A percentile compares a stretch with the other conserved stretches of the same genome.
These are phyloP conservation scores for Periplaneta americana DNA, from an alignment of 1,140 invertebrate genomes.

Conservation along the genomic window DNA sequence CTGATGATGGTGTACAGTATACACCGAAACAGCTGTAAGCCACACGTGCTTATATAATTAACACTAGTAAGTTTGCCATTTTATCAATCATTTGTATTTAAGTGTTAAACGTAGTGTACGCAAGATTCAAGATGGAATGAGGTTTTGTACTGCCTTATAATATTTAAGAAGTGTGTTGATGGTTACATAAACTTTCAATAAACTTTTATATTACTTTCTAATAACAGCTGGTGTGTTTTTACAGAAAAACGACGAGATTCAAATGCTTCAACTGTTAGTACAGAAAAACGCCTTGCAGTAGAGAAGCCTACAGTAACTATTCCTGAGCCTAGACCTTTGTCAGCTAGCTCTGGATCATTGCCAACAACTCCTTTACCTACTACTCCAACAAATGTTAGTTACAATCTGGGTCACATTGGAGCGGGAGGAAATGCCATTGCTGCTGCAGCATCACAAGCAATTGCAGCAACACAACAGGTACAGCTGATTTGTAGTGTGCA, in stretches of 20 bases:
- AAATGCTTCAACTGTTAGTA: neutral
- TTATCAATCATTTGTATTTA: too few species aligned
- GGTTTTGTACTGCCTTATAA: too few species aligned
- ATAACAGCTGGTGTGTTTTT: neutral
- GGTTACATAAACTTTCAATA: neutral
- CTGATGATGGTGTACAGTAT: too few species aligned
- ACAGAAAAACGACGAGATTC: slow-evolving; percentile 12
- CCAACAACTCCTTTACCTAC: slow-evolving; percentile 22
- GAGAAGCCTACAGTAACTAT: slow-evolving; percentile 2
- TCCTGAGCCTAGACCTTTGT: neutral
- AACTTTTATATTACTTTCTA: too few species aligned
- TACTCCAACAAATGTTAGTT: slow-evolving; percentile 34
- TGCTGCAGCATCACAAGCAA: slow-evolving; percentile 91
- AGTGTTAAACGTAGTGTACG: too few species aligned
- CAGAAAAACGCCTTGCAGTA: slow-evolving; percentile 12
- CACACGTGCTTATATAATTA: too few species aligned
- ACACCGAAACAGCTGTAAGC: too few species aligned
- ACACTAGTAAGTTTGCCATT: too few species aligned
- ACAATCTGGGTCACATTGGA: slow-evolving; percentile 54
- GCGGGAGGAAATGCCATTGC: slow-evolving; percentile 83
- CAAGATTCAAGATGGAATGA: too few species aligned
- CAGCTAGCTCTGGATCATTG: neutral
- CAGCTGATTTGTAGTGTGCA: too few species aligned
- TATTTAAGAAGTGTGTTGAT: too few species aligned
- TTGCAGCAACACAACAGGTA: slow-evolving; percentile 91